Evolutionary conservation across 2,113 vertebrate genomes (phyloP).

Genomic region (Corythaeola cristata): DNA sequence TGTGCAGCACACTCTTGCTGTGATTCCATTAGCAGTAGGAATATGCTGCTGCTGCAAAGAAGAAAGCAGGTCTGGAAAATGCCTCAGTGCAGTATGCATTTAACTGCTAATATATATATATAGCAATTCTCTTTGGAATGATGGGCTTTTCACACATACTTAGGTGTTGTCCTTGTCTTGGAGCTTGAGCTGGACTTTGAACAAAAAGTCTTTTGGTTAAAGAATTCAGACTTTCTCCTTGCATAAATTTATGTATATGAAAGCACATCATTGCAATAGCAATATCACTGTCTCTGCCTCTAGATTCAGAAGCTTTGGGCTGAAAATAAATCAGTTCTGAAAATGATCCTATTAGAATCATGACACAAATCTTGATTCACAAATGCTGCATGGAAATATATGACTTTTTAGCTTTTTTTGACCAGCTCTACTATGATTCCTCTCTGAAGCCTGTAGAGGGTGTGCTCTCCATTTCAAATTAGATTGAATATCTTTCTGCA

Average conservation of each 20-base stretch:
- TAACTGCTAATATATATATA: neutral
- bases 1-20: neutral
- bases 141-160: neutral
- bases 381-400: neutral
- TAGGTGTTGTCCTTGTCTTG: neutral
- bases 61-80: neutral
- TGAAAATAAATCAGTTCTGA: neutral
- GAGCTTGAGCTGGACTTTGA: neutral
- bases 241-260: neutral
- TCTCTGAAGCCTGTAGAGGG: constrained; percentile 54
- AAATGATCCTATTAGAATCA: neutral
- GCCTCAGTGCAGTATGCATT: neutral
- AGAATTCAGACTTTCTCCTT: neutral
- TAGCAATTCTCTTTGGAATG: neutral
- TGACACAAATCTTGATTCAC: neutral
- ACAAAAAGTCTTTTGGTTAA: neutral
- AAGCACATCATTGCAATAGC: neutral
- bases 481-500: neutral
- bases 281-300: neutral
- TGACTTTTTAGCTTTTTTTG: neutral
- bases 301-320: neutral
- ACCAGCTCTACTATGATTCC: neutral
- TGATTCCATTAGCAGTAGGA: neutral
- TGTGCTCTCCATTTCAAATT: constrained; percentile 45
- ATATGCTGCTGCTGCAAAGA: neutral